Conservation (phyloP, 2,113 vertebrate species). For the Platysteira castanea region DNA sequence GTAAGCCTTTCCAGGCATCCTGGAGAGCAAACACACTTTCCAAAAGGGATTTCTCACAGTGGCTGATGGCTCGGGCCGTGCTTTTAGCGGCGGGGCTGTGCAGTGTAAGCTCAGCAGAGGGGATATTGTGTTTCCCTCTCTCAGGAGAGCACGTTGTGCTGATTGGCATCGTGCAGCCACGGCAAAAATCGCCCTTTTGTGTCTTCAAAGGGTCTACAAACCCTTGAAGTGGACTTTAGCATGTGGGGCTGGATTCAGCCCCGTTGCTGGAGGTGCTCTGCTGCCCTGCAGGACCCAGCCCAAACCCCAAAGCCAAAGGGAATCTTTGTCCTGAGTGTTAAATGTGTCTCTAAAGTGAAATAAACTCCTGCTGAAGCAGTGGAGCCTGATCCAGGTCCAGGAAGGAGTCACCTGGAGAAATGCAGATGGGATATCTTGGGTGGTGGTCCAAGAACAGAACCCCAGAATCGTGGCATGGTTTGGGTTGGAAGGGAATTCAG, state of each 20-base stretch:
- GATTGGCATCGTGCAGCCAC: background rate
- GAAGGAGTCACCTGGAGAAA: background rate
- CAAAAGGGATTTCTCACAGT: constrained; percentile 2
- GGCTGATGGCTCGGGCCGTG: background rate
- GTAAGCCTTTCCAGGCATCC: constrained; percentile 39
- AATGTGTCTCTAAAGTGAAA: background rate
- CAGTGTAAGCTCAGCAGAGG: background rate
- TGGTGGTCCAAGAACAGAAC: background rate
- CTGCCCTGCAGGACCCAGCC: background rate
- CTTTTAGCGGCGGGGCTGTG: background rate
- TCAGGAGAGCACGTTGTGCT: background rate
- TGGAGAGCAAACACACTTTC: background rate
- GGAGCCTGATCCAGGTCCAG: background rate
- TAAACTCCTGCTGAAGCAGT: background rate
- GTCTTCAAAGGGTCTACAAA: background rate
- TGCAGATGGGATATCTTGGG: background rate
- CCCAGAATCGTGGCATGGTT: background rate
- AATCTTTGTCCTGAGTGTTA: background rate
- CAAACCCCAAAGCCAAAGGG: background rate
- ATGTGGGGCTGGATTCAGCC: accelerated
- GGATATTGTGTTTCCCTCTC: background rate
- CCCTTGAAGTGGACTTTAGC: background rate
- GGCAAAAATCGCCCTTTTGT: background rate
- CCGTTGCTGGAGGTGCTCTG: background rate
- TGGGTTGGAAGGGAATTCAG: background rate